These are phyloP conservation scores for Carabus problematicus DNA, from an alignment of 2,888 invertebrate species.

Conservation along the genomic window DNA sequence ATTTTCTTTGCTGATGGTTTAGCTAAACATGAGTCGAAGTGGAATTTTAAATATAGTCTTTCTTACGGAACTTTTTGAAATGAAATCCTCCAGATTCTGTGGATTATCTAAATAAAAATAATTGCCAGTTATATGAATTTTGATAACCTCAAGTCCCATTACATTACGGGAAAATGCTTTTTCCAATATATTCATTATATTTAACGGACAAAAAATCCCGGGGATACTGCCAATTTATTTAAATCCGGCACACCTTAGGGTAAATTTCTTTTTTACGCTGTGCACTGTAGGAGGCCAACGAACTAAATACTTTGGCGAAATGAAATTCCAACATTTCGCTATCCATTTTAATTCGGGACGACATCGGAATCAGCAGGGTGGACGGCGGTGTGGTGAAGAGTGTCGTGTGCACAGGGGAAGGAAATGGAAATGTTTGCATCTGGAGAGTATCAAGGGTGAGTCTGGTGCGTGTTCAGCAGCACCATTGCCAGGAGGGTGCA, in stretches of 20 bases:
- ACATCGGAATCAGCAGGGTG: constrained; percentile 19
- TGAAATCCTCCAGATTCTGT: too few relatives aligned
- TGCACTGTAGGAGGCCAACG: constrained; percentile 1
- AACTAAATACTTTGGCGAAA: constrained; percentile 12
- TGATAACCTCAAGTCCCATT: too few relatives aligned
- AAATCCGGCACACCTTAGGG: too few relatives aligned
- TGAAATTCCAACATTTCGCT: constrained; percentile 32
- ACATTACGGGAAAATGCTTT: too few relatives aligned
- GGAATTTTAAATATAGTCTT: constrained; percentile 15
- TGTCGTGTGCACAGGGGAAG: neutral
- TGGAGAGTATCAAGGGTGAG: constrained; percentile 10
- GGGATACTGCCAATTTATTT: too few relatives aligned
- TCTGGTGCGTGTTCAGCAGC: neutral
- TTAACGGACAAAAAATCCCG: too few relatives aligned
- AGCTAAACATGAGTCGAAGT: neutral
- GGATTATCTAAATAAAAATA: too few relatives aligned
- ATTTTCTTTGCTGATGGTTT: too few relatives aligned
- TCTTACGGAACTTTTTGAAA: neutral
- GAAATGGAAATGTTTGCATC: constrained; percentile 30
- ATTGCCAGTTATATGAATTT: too few relatives aligned
- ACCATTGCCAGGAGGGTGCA: constrained; percentile 16
- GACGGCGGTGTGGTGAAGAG: neutral
- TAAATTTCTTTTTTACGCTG: too few relatives aligned
- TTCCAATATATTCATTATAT: too few relatives aligned
- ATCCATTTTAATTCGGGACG: constrained; percentile 26